phyloP scores from a whole-genome alignment of 2,113 vertebrate genomes.

The Toxotes chatareus region DNA sequence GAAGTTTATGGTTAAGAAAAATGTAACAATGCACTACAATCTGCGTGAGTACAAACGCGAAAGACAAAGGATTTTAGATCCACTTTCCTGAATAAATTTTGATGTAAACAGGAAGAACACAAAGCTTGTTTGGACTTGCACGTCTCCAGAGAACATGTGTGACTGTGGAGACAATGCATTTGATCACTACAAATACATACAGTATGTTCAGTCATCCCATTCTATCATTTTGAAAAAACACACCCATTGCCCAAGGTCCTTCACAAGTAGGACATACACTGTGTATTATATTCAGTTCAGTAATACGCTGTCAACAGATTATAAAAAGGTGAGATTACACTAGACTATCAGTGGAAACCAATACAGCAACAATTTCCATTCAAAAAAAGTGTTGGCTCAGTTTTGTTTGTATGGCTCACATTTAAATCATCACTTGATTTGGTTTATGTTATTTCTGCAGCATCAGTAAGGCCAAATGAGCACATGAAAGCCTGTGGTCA shows the following conservation, averaged over 20 bases:
- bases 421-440: conserved; percentile 1
- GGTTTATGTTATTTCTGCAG: background rate
- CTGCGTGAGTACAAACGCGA: background rate
- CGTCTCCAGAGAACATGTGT: background rate
- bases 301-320: background rate
- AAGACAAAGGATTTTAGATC: background rate
- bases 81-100: background rate
- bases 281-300: background rate
- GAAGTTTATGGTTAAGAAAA: background rate
- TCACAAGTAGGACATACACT: background rate
- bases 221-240: background rate
- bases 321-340: background rate
- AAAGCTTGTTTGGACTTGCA: conserved; percentile 5
- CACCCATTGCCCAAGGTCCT: background rate
- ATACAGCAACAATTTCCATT: background rate
- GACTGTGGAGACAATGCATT: background rate
- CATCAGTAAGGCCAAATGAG: no score
- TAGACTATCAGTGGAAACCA: background rate
- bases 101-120: background rate
- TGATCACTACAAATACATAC: background rate
- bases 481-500: no score
- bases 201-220: background rate
- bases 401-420: background rate
- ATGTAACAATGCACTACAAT: background rate
- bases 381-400: no score